Conservation (phyloP, 1,140 invertebrate species). For the Caenorhabditis brenneri region DNA sequence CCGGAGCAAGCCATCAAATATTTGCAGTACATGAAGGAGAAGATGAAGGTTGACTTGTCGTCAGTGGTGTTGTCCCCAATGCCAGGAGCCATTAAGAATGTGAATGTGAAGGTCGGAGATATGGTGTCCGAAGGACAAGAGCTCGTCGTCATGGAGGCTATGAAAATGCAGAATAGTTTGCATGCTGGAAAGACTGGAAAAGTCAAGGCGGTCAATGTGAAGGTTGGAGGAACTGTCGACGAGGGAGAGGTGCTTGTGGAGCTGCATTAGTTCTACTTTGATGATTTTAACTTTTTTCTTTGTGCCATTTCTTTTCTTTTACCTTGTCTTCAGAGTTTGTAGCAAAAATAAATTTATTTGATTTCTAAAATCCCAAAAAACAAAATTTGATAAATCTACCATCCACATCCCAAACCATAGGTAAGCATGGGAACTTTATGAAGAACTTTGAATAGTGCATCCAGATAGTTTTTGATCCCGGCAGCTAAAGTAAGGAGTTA, state of each 20-base stretch:
- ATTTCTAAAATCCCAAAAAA: no score
- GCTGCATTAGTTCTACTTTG: no score
- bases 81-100: conserved; percentile 78
- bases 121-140: conserved; percentile 77
- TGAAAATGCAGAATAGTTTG: conserved; percentile 82
- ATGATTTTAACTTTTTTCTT: no score
- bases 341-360: no score
- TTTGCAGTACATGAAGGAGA: conserved; percentile 75
- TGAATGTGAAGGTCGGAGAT: conserved; percentile 76
- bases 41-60: conserved; percentile 73
- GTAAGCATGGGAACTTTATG: no score
- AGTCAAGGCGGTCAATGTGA: conserved; percentile 76
- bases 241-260: conserved; percentile 78
- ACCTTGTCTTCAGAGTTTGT: no score
- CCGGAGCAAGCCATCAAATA: conserved; percentile 73
- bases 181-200: conserved; percentile 74
- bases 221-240: conserved; percentile 77
- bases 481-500: no score
- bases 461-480: no score
- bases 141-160: conserved; percentile 79
- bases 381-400: no score
- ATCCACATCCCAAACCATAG: no score
- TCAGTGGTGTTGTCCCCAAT: conserved; percentile 77
- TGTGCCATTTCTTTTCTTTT: no score
- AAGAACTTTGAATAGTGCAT: no score